Percentiles rank a stretch among this genome's conserved stretches.
These are phyloP conservation scores for Gastrophryne carolinensis DNA, from an alignment of 2,797 vertebrate genomes.

Conservation along the genomic window DNA sequence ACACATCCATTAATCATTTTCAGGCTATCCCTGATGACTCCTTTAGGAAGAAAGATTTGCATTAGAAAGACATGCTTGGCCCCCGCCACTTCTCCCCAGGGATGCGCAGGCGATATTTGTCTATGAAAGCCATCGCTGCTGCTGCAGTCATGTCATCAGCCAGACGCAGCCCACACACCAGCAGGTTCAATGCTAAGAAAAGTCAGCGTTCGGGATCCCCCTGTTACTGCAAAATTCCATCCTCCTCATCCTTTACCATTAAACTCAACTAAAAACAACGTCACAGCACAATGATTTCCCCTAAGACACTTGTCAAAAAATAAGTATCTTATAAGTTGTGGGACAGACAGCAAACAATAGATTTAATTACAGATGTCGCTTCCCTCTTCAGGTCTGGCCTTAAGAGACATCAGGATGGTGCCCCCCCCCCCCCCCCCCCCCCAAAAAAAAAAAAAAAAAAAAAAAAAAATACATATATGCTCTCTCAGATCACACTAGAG, in stretches of 20 bases:
- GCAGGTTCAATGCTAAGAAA: slow-evolving; percentile 34
- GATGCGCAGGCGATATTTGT: slow-evolving; percentile 44
- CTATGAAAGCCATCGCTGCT: slow-evolving; percentile 17
- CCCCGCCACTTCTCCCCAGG: slow-evolving; percentile 28
- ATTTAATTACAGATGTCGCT: slow-evolving; percentile 38
- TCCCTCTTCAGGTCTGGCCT: slow-evolving; percentile 20
- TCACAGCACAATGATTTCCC: slow-evolving; percentile 36
- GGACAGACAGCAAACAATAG: slow-evolving; percentile 29
- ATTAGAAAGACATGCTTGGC: slow-evolving; percentile 40
- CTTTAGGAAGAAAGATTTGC: slow-evolving; percentile 45
- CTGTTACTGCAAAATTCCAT: slow-evolving; percentile 8
- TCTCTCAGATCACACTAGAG: no score
- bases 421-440: no score
- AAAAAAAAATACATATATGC: no score
- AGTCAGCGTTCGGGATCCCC: slow-evolving; percentile 42
- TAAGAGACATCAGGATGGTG: no score
- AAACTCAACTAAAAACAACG: slow-evolving; percentile 30
- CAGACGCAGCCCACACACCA: slow-evolving; percentile 36
- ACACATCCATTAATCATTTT: slow-evolving; percentile 47
- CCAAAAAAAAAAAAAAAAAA: no score
- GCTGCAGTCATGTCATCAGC: slow-evolving; percentile 33
- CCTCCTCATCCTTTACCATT: slow-evolving; percentile 7
- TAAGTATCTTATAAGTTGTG: slow-evolving; percentile 14
- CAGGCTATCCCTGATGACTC: slow-evolving; percentile 43
- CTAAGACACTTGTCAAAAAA: slow-evolving; percentile 34